Conservation (phyloP, 2,888 invertebrate genomes). For the Tanytarsus gracilentus region DNA sequence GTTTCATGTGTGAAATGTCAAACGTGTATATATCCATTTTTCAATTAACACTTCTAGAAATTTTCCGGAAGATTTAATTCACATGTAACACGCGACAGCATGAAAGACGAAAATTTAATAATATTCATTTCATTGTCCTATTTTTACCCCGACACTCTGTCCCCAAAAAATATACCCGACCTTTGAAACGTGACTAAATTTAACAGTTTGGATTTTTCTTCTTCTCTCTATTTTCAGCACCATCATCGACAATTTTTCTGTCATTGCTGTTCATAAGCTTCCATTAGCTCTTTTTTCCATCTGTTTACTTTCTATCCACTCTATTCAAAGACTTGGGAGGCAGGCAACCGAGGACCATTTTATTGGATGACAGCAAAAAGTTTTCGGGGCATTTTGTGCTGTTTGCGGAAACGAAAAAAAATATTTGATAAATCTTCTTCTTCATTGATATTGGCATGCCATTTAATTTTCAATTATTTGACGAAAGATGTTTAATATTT, state of each 20-base stretch:
- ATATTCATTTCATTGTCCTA: neutral
- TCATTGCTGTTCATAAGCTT: neutral
- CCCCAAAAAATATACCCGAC: neutral
- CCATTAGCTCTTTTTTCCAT: neutral
- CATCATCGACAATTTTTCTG: too few species aligned
- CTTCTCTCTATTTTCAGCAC: too few species aligned
- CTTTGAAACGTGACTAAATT: neutral
- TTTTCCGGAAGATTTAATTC: neutral
- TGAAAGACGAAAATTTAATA: too few species aligned
- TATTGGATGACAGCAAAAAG: too few species aligned
- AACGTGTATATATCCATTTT: neutral
- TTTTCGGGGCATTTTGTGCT: too few species aligned
- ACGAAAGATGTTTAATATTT: too few species aligned
- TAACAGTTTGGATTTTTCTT: neutral
- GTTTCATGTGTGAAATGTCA: neutral
- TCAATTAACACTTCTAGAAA: neutral
- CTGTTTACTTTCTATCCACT: neutral
- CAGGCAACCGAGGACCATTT: too few species aligned
- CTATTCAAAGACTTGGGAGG: too few species aligned
- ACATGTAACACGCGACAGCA: neutral
- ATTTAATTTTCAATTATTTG: too few species aligned
- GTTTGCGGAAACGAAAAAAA: too few species aligned
- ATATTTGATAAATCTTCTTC: too few species aligned
- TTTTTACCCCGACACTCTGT: neutral
- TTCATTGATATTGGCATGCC: too few species aligned